phyloP scores from a whole-genome alignment of 1,140 invertebrate genomes.

The Aphelinus certus region DNA sequence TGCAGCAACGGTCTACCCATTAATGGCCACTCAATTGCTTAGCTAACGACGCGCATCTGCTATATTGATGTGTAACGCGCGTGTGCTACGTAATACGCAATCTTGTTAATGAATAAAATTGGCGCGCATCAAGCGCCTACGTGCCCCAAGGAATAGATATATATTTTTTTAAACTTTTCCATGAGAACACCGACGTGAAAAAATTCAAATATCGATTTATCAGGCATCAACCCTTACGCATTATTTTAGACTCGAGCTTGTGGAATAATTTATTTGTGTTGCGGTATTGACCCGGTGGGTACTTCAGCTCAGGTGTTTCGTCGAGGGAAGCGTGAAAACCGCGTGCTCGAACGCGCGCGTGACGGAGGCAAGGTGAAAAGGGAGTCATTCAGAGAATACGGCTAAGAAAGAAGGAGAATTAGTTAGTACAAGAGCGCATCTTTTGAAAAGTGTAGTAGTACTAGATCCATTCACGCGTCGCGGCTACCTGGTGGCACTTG shows the following conservation, averaged over 20 bases:
- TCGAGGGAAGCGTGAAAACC: constrained; percentile 17
- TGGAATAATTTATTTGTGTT: no score
- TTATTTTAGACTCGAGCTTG: no score
- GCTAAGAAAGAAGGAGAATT: background rate
- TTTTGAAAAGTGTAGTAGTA: constrained; percentile 4
- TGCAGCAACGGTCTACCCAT: constrained; percentile 1
- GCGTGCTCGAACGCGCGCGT: background rate
- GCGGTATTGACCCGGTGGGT: no score
- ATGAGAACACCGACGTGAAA: no score
- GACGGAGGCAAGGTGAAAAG: background rate
- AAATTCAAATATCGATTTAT: no score
- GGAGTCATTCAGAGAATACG: constrained; percentile 6
- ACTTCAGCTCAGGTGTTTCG: constrained; percentile 1
- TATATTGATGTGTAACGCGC: constrained; percentile 1
- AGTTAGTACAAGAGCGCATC: constrained; percentile 10
- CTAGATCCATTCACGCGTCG: constrained; percentile 11
- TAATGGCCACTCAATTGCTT: constrained; percentile 4
- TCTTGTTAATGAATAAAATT: background rate
- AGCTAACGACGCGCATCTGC: constrained; percentile 10
- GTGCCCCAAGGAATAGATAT: no score
- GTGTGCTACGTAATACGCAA: background rate
- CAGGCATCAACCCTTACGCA: no score
- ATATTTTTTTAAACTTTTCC: no score
- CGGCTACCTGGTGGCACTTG: background rate
- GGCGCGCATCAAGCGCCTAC: no score